Base-by-base conservation (phyloP, 2,888 invertebrate genomes). In the Rhabditoides inermis region DNA sequence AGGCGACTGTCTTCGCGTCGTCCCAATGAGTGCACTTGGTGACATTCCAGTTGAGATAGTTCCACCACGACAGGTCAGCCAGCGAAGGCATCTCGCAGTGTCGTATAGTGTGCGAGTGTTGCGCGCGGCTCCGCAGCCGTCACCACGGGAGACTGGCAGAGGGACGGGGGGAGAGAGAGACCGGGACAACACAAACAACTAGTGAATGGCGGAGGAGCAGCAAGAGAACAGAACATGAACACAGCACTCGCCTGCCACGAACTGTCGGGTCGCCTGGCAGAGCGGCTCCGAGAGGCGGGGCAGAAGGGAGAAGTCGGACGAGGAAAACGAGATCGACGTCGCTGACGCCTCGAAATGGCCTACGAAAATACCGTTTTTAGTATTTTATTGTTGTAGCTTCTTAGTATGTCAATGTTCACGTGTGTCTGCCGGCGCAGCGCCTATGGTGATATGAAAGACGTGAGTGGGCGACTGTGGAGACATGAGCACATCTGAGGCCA, bases 11-110 rank as follows among this genome's bases (percentile, higher is more conserved):
- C 30, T 64, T 65, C 12, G 55, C 60, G 20, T 56, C 52, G 56
- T 70, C 70, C 36, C 62, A 59, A 15, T 63, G 53, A 26, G 63
- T 63, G 40, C 72, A 72, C 55, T 60, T 68, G 6, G 70, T 63
- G 23, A 69, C 60, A 53, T 72, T 72, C 72, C 72, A 72, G 26
- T 71, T 61, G 40, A 72, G 46, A 53, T 69, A 71, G 42, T 72
- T 68, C 72, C 72, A 72, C 72, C 72, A 72, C 26, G 68, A 65
- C 27, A 71, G 55, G 55, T 72, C 72, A 45, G 66, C 62, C 32
- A 65, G 62, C 20, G 10, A 25, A 22, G 3, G 4, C 15, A 27
- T 32, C 10, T 32, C 10, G 35, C 10, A 32, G 22, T 40, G 32
- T 7, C 7, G 15, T 32, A 15, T 15, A 15, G 32, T 15, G 32